Percentiles rank a stretch among this genome's conserved stretches.
These are phyloP conservation scores for Callimorpha dominula DNA, from an alignment of 2,888 invertebrate species.

Conservation along the genomic window DNA sequence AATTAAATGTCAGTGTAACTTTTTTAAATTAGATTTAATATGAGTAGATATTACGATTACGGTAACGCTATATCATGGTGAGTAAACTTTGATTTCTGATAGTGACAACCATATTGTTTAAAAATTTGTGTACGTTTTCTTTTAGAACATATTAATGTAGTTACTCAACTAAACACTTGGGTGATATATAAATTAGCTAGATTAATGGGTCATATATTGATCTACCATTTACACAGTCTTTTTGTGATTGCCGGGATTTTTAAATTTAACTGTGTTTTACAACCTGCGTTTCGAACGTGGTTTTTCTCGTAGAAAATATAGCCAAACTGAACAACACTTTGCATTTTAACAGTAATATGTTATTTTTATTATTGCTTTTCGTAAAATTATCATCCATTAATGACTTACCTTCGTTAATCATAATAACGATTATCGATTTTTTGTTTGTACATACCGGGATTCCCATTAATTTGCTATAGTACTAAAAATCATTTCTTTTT, in stretches of 20 bases:
- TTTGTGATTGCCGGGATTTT: slow-evolving; percentile 32
- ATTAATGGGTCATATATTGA: slow-evolving; percentile 11
- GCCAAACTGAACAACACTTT: slow-evolving; percentile 14
- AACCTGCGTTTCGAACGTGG: slow-evolving; percentile 46
- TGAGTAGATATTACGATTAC: slow-evolving; percentile 87
- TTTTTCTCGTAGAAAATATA: slow-evolving; percentile 27
- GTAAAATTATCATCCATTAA: not conserved
- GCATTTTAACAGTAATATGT: not conserved
- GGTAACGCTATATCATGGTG: slow-evolving; percentile 85
- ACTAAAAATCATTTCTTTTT: not conserved
- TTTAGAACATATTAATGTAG: slow-evolving; percentile 46
- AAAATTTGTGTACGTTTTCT: slow-evolving; percentile 76
- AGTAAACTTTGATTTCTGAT: slow-evolving; percentile 67
- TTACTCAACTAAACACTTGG: slow-evolving; percentile 26
- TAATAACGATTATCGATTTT: slow-evolving; percentile 40
- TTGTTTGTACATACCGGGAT: slow-evolving; percentile 7
- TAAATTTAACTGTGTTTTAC: slow-evolving; percentile 32
- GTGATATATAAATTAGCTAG: slow-evolving; percentile 16
- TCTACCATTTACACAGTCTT: slow-evolving; percentile 12
- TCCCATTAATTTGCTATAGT: not conserved
- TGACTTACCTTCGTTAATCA: slow-evolving; percentile 19
- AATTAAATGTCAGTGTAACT: slow-evolving; percentile 70
- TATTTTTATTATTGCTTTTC: not conserved
- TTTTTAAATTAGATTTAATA: slow-evolving; percentile 74
- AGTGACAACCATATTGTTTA: slow-evolving; percentile 80